Evolutionary conservation across 2,888 invertebrate species (phyloP).

Genomic region (Cerastoderma edule): DNA sequence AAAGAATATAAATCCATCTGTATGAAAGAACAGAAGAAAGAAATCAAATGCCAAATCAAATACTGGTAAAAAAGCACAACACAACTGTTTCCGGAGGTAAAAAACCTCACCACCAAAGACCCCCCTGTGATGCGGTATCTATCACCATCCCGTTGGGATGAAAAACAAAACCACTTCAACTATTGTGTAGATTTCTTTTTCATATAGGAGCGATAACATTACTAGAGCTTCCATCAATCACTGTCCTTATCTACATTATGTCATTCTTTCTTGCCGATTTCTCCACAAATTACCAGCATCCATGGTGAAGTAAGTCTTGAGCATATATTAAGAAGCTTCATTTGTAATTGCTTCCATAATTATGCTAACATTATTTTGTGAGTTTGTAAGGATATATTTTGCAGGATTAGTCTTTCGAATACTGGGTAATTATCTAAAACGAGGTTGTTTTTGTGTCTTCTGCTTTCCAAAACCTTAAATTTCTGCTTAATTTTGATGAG

Average conservation of each 20-base stretch:
- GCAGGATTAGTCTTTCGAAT: no score
- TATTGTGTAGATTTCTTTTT: constrained; percentile 45
- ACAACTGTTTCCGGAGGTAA: constrained; percentile 4
- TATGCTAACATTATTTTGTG: no score
- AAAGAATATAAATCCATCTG: no score
- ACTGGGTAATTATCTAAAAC: no score
- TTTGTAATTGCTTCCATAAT: no score
- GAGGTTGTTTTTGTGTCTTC: no score
- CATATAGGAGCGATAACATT: constrained; percentile 38
- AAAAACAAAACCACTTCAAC: constrained; percentile 46
- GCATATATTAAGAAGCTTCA: no score
- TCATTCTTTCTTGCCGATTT: constrained; percentile 35
- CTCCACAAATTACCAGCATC: constrained; percentile 9
- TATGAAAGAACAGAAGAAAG: constrained; percentile 11
- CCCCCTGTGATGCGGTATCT: constrained; percentile 37
- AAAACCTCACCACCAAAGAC: neutral
- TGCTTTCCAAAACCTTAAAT: no score
- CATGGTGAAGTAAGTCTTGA: constrained; percentile 15
- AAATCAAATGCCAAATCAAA: constrained; percentile 5
- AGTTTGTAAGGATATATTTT: no score
- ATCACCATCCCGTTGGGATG: constrained; percentile 29
- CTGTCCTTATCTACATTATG: constrained; percentile 44
- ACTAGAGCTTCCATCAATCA: constrained; percentile 47
- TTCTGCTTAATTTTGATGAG: no score
- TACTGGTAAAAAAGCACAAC: constrained; percentile 12